These are phyloP conservation scores for Electrophaes corylata DNA, from an alignment of 2,888 invertebrate genomes.

Conservation along the genomic window DNA sequence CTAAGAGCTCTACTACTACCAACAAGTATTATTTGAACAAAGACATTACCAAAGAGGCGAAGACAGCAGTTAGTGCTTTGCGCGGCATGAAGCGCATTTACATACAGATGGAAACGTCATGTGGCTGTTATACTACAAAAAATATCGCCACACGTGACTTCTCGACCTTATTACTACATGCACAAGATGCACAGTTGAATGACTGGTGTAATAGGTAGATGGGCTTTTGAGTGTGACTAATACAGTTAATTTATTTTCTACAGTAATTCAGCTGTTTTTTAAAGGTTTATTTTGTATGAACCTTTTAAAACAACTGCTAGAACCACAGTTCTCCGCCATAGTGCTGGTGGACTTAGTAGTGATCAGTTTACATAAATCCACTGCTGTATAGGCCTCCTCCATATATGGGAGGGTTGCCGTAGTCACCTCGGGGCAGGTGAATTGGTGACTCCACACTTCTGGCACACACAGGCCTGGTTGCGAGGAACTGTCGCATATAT, in stretches of 20 bases:
- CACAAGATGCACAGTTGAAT: slow-evolving; percentile 15
- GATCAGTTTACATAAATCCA: too few relatives aligned
- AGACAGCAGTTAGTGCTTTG: slow-evolving; percentile 9
- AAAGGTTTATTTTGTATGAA: too few relatives aligned
- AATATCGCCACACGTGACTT: slow-evolving; percentile 42
- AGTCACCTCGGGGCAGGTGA: too few relatives aligned
- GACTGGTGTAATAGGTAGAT: neutral
- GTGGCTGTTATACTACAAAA: slow-evolving; percentile 64
- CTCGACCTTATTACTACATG: slow-evolving; percentile 22
- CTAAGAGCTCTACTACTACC: too few relatives aligned
- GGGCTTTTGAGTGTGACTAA: slow-evolving; percentile 11
- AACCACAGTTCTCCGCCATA: too few relatives aligned
- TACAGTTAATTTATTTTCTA: neutral
- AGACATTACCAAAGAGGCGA: slow-evolving; percentile 18
- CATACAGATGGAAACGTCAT: slow-evolving; percentile 78
- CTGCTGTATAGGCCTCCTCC: too few relatives aligned
- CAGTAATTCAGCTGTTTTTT: neutral
- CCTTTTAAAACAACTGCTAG: too few relatives aligned
- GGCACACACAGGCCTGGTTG: too few relatives aligned
- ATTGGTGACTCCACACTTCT: too few relatives aligned
- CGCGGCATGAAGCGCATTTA: slow-evolving; percentile 56
- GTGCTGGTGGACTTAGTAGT: too few relatives aligned
- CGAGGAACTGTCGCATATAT: too few relatives aligned
- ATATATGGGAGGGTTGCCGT: too few relatives aligned
- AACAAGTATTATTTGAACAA: slow-evolving; percentile 17